Conservation (phyloP, 2,888 invertebrate species). For the Brachynemurus nebulosus region DNA sequence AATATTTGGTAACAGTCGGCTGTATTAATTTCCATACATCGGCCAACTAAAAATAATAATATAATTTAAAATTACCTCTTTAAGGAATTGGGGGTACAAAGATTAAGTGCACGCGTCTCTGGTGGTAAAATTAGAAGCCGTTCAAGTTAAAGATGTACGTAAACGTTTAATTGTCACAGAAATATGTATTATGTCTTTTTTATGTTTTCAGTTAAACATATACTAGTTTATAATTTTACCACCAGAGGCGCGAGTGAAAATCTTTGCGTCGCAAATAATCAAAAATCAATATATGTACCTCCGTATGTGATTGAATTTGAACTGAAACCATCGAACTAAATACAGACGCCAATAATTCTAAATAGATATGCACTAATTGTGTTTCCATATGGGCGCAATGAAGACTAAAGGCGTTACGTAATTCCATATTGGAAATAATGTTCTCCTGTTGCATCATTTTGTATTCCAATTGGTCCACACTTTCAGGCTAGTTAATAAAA, state of each 20-base stretch:
- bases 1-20: conserved; percentile 35
- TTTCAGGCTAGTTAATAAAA: conserved; percentile 35
- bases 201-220: no score
- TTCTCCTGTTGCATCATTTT: conserved; percentile 48
- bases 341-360: conserved; percentile 43
- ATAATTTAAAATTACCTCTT: no score
- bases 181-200: conserved; percentile 7
- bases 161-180: no score
- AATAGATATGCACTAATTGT: conserved; percentile 43
- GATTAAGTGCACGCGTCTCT: no score
- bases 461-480: conserved; percentile 43
- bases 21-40: conserved; percentile 40
- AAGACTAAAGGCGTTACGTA: conserved; percentile 44
- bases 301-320: conserved; percentile 38
- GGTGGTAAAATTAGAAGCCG: no score
- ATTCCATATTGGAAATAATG: conserved; percentile 44
- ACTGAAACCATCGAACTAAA: conserved; percentile 40
- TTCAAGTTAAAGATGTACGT: no score
- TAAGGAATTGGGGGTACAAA: no score
- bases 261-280: no score
- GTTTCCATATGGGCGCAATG: conserved; percentile 49
- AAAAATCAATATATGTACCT: conserved; percentile 28
- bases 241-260: no score
- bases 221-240: no score
- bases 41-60: conserved; percentile 31